Percentiles rank a stretch among this genome's conserved stretches.
phyloP scores from a whole-genome alignment of 2,113 vertebrate genomes.

The Vulpes lagopus region DNA sequence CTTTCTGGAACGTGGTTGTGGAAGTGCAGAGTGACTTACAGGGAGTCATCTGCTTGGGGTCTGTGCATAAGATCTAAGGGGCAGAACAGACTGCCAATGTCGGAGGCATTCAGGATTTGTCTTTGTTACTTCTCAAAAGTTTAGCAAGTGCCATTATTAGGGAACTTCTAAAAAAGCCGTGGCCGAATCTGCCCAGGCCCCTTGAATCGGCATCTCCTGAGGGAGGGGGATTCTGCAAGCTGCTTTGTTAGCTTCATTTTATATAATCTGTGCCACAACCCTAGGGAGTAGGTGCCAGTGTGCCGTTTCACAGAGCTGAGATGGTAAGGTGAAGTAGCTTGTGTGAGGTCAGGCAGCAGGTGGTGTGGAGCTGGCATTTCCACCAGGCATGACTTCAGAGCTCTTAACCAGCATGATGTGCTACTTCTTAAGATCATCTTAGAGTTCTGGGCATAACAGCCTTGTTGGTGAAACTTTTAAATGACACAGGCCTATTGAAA shows the following conservation, averaged over 20 bases:
- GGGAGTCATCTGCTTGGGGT: background rate
- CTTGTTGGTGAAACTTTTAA: slow-evolving; percentile 20
- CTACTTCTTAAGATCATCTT: background rate
- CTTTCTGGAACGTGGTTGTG: background rate
- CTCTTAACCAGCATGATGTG: background rate
- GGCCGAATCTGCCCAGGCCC: background rate
- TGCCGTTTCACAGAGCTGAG: background rate
- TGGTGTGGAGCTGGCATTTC: background rate
- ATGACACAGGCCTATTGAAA: slow-evolving; percentile 46
- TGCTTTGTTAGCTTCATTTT: background rate
- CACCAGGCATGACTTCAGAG: background rate
- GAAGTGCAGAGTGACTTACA: background rate
- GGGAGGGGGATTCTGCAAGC: background rate
- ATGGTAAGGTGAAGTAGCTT: background rate
- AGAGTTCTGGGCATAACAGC: background rate
- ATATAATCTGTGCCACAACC: rapidly evolving
- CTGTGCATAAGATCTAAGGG: rapidly evolving
- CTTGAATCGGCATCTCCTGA: background rate
- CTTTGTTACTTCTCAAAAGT: background rate
- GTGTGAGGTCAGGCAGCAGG: background rate
- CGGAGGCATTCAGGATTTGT: background rate
- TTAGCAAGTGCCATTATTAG: background rate
- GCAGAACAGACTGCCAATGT: rapidly evolving
- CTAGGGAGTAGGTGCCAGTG: background rate
- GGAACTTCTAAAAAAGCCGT: background rate